phyloP scores from a whole-genome alignment of 1,140 invertebrate species.

The Bombus picipes region DNA sequence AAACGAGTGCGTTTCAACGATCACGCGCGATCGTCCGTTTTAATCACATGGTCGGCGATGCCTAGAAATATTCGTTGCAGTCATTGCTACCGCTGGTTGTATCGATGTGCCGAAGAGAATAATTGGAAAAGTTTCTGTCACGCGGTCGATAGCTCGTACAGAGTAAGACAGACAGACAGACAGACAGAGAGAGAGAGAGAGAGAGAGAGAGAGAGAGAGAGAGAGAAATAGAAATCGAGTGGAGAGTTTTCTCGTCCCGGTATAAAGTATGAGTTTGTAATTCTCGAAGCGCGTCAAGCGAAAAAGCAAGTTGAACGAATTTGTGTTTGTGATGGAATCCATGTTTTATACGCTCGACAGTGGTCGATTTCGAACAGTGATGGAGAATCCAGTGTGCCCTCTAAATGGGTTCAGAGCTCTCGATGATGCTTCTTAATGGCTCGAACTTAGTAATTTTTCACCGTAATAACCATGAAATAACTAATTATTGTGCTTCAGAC shows the following conservation, averaged over 20 bases:
- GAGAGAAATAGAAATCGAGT: neutral
- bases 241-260: neutral
- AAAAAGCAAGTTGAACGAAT: neutral
- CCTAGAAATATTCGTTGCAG: slow-evolving; percentile 1
- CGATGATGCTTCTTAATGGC: too few species aligned
- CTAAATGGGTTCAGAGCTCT: neutral
- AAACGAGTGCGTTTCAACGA: neutral
- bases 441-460: neutral
- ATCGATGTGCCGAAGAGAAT: neutral
- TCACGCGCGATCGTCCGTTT: too few species aligned
- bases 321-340: neutral
- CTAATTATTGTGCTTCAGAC: too few species aligned
- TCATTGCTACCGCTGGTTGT: neutral
- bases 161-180: too few species aligned
- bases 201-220: too few species aligned
- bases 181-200: too few species aligned
- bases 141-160: neutral
- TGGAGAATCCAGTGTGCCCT: neutral
- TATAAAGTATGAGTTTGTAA: slow-evolving; percentile 22
- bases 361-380: neutral
- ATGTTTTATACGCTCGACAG: neutral
- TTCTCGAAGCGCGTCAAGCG: neutral
- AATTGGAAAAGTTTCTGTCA: slow-evolving; percentile 31
- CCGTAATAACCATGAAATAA: neutral
- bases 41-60: neutral